These are phyloP conservation scores for Chlorospingus semifuscus DNA, from an alignment of 2,797 vertebrate species.

Conservation along the genomic window DNA sequence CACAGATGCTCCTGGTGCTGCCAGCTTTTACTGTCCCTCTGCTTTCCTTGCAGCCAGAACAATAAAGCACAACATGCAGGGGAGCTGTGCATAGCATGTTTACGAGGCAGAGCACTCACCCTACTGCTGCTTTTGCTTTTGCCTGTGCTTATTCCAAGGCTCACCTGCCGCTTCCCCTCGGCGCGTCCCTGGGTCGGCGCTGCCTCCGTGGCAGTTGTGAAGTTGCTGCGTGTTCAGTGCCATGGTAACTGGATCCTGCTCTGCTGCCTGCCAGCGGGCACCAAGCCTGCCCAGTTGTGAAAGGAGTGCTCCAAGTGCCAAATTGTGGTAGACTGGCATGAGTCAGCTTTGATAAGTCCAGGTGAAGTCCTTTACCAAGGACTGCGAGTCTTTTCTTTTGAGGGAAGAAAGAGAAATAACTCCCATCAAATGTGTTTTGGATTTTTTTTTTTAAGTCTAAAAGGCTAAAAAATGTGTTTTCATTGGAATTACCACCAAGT, in stretches of 20 bases:
- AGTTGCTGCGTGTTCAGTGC: neutral
- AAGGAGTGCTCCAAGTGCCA: neutral
- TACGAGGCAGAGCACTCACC: neutral
- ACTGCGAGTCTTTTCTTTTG: neutral
- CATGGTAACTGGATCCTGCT: conserved; percentile 44
- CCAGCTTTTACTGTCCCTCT: neutral
- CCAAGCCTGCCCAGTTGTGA: neutral
- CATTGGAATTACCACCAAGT: neutral
- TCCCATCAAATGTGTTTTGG: neutral
- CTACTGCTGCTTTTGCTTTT: neutral
- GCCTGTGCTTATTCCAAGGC: neutral
- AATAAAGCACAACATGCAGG: neutral
- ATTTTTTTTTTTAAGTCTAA: neutral
- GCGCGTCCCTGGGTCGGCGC: neutral
- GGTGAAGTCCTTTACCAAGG: neutral
- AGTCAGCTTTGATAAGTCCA: neutral
- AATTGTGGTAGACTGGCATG: neutral
- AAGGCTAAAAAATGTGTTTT: neutral
- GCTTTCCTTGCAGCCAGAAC: neutral
- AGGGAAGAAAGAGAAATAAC: neutral
- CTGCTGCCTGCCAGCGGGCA: neutral
- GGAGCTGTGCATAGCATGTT: neutral
- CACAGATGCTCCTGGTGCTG: neutral
- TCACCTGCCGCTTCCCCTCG: neutral
- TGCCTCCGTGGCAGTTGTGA: neutral